Conservation (phyloP, 2,888 invertebrate species). For the Drosophila prolongata region DNA sequence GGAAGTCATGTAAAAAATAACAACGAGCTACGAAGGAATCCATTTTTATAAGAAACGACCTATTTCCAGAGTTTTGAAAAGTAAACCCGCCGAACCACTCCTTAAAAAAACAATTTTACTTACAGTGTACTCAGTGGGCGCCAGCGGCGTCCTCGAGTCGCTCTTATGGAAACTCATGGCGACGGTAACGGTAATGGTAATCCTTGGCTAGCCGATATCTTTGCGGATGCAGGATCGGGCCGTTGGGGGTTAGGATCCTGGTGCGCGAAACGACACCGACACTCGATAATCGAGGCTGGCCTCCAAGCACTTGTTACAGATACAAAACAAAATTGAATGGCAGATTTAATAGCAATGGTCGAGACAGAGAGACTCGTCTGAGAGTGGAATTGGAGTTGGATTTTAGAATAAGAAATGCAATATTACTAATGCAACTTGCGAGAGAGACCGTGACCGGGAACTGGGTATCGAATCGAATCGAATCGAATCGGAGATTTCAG, state of each 20-base stretch:
- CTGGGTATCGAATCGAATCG: slow-evolving; percentile 33
- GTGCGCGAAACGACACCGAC: slow-evolving; percentile 47
- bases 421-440: slow-evolving; percentile 77
- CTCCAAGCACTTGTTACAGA: slow-evolving; percentile 74
- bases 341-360: slow-evolving; percentile 71
- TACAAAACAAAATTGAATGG: slow-evolving; percentile 75
- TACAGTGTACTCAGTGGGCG: slow-evolving; percentile 83
- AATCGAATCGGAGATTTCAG: slow-evolving; percentile 24
- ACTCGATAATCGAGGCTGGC: slow-evolving; percentile 43
- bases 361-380: slow-evolving; percentile 34
- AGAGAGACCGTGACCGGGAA: slow-evolving; percentile 49
- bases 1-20: too few species aligned
- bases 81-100: fast-evolving
- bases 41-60: neutral
- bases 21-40: neutral
- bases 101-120: slow-evolving; percentile 59
- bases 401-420: slow-evolving; percentile 64
- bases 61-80: too few species aligned
- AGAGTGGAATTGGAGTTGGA: slow-evolving; percentile 27
- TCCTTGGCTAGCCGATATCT: slow-evolving; percentile 49
- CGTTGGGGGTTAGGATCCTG: slow-evolving; percentile 32
- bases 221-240: slow-evolving; percentile 49
- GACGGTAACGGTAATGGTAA: slow-evolving; percentile 30
- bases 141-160: slow-evolving; percentile 83
- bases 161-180: slow-evolving; percentile 84